Base-by-base conservation (phyloP, 2,113 vertebrate species). In the Tetrao urogallus region DNA sequence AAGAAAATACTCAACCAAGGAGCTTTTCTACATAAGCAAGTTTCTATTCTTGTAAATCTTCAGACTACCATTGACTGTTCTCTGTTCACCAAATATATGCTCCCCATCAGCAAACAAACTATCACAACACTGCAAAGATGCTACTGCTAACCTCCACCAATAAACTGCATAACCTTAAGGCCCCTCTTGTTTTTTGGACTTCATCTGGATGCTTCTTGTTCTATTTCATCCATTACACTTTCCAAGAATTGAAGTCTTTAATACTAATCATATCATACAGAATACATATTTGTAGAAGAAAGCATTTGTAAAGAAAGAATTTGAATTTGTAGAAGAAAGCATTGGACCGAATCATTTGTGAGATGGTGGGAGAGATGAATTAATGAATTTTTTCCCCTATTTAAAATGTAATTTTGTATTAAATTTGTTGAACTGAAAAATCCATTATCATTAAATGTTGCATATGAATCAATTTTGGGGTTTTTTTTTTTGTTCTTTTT, bases 1-100 rank as follows among this genome's bases (percentile, higher is more conserved):
- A 81, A 75, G 34, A 90, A 93, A 92, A 73, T 6, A 1, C 54
- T 89, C 81, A 75, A 32, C 42, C 58, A 72, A 79, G 28, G 18
- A 88, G 57, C 63, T 65, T 90, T 92, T 84, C 50, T 80, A 92
- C 42, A n/a, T 54, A 94, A 82, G 45, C n/a, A 65, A 77, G 67
- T 88, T 93, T 80, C 47, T 71, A 32, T 76, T 88, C 78, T 84
- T 90, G 36, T 65, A 66, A 86, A 17, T 79, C 63, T 85, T 90
- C 86, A 79, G 50, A 92, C 18, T 36, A 25, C 65, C 69, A 88
- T 50, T 1, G 0, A 60, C 58, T 43, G 84, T 89, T 93, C 43
- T 61, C 78, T 82, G 15, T 10, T 72, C 90, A 69, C 22, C 84
- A 95, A 60, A 83, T 32, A 56, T n/a, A 25, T 5, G 28, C 10